Evolutionary conservation across 2,113 vertebrate species (phyloP).

Genomic region (Danio rerio): GRCz12tu NC_133200.1:34006001-34006500

Average conservation of each 20-base stretch:
- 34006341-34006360: background rate
- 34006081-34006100: constrained; percentile 77
- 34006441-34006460: background rate
- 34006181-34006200: constrained; percentile 91
- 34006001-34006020: constrained; percentile 77
- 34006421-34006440: background rate
- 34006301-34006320: constrained; percentile 30
- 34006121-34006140: background rate
- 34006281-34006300: constrained; percentile 86
- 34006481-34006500: background rate
- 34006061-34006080: constrained; percentile 94
- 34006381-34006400: no score
- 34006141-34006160: background rate
- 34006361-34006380: background rate
- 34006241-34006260: constrained; percentile 91
- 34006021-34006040: constrained; percentile 79
- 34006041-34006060: constrained; percentile 92
- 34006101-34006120: background rate
- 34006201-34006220: constrained; percentile 79
- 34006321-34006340: background rate
- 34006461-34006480: background rate
- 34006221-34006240: constrained; percentile 89
- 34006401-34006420: no score
- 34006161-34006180: constrained; percentile 85
- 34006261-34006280: constrained; percentile 90